phyloP scores from a whole-genome alignment of 2,113 vertebrate genomes.

The Phaethon lepturus region DNA sequence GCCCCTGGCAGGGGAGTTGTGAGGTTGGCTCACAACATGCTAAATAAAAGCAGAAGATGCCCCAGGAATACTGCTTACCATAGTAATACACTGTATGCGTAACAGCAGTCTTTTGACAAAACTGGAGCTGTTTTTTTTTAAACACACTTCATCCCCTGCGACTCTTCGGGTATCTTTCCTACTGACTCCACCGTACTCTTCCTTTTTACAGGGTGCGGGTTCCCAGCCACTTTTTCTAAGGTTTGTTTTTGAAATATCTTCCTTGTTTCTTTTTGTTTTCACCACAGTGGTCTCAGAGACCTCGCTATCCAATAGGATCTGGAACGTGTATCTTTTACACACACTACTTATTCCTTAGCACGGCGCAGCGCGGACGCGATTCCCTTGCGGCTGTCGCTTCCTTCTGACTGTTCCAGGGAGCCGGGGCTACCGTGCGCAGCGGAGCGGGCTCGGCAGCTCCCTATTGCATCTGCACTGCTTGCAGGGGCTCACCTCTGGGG shows the following conservation, averaged over 20 bases:
- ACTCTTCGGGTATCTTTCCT: neutral
- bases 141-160: neutral
- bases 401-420: neutral
- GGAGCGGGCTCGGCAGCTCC: neutral
- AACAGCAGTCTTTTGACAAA: neutral
- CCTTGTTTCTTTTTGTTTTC: neutral
- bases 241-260: neutral
- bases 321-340: rapidly evolving
- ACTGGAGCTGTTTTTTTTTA: neutral
- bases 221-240: neutral
- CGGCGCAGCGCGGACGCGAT: rapidly evolving
- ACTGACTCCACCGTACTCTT: rapidly evolving
- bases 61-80: neutral
- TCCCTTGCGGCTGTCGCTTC: neutral
- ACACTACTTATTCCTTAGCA: neutral
- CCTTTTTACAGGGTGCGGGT: neutral
- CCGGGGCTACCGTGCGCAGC: neutral
- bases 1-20: neutral
- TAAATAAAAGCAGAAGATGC: neutral
- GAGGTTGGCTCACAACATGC: neutral
- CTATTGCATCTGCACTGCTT: neutral
- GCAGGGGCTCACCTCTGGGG: neutral
- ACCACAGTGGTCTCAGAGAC: neutral
- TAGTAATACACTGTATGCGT: neutral
- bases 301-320: neutral